phyloP scores from a whole-genome alignment of 2,113 vertebrate species.

The Phyllostomus discolor region DNA sequence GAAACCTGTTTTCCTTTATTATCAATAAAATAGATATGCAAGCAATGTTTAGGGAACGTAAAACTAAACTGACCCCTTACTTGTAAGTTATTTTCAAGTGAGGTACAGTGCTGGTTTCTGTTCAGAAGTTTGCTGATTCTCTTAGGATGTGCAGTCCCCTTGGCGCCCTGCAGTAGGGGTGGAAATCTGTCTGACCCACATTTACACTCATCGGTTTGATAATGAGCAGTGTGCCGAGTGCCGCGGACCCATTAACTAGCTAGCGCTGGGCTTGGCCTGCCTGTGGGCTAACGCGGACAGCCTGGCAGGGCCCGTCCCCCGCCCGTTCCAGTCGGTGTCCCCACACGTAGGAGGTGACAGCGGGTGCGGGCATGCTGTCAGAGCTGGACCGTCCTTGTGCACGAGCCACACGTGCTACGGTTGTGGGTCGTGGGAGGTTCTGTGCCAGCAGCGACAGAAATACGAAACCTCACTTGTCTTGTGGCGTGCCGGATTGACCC shows the following conservation, averaged over 20 bases:
- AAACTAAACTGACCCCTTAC: neutral
- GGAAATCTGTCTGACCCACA: neutral
- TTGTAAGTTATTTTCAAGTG: neutral
- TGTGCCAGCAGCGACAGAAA: neutral
- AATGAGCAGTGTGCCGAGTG: fast-evolving
- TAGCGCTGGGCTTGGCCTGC: neutral
- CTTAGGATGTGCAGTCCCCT: fast-evolving
- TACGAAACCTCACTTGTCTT: neutral
- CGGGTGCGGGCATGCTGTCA: neutral
- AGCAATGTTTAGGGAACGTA: neutral
- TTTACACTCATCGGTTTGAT: neutral
- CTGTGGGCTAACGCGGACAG: neutral
- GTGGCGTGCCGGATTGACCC: neutral
- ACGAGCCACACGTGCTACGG: fast-evolving
- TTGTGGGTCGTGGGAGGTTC: neutral
- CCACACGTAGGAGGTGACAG: neutral
- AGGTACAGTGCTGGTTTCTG: neutral
- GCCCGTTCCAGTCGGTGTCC: too few species aligned
- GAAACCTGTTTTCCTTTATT: neutral
- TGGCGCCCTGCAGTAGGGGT: neutral
- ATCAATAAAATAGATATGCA: neutral
- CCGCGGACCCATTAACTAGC: neutral
- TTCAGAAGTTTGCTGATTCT: neutral
- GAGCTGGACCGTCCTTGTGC: neutral
- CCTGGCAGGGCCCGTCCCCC: neutral